These are phyloP conservation scores for Sphenopsis melanotis DNA, from an alignment of 2,797 vertebrate species.

Conservation along the genomic window DNA sequence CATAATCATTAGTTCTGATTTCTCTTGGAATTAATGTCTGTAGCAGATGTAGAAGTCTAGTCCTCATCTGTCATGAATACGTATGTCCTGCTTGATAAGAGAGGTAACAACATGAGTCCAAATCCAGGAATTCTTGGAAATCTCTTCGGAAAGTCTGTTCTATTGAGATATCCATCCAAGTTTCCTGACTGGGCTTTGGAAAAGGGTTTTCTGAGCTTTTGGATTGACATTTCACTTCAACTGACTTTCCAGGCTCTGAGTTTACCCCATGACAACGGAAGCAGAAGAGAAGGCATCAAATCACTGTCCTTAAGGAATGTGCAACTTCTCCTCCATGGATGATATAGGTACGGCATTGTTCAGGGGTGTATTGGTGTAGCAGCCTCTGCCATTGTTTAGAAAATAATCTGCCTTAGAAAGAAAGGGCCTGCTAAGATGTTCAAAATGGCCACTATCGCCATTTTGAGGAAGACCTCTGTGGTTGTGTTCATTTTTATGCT, in stretches of 20 bases:
- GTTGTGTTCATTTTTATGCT: not conserved
- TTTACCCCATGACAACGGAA: not conserved
- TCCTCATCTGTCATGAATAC: not conserved
- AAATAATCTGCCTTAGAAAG: not conserved
- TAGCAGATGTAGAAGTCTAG: not conserved
- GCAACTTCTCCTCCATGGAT: not conserved
- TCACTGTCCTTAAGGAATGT: not conserved
- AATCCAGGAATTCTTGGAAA: constrained; percentile 39
- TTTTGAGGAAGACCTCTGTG: not conserved
- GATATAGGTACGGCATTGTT: not conserved
- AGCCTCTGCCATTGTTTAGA: not conserved
- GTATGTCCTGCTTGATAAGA: constrained; percentile 23
- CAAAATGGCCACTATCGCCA: not conserved
- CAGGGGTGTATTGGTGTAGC: not conserved
- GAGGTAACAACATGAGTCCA: not conserved
- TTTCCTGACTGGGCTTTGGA: constrained; percentile 14
- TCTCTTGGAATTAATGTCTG: not conserved
- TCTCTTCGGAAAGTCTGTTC: constrained; percentile 45
- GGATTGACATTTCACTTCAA: not conserved
- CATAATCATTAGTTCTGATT: not conserved
- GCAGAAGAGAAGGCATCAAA: not conserved
- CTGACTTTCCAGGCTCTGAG: not conserved
- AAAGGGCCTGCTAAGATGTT: not conserved
- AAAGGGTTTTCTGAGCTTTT: not conserved
- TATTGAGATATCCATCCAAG: constrained; percentile 3